Percentiles rank a stretch among this genome's conserved stretches.
Evolutionary conservation across 2,797 vertebrate genomes (phyloP).

Genomic region (Gymnoscopelus microlampas): DNA sequence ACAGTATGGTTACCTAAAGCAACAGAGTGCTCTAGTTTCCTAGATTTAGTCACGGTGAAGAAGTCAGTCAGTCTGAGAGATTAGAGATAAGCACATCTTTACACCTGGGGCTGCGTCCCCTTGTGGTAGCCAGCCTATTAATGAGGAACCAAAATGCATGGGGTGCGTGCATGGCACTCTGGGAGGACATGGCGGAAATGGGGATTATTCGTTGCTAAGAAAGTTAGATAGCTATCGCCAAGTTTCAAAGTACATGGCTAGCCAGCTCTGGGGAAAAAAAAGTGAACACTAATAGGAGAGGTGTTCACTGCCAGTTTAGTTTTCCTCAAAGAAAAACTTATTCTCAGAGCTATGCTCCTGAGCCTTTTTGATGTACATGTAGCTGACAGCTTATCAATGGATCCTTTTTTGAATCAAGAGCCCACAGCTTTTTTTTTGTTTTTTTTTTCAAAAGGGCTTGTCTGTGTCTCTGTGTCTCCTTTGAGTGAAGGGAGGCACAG

Average conservation of each 20-base stretch:
- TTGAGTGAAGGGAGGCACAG: too few species aligned
- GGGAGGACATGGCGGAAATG: background rate
- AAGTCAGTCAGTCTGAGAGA: conserved; percentile 56
- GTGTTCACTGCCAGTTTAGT: conserved; percentile 9
- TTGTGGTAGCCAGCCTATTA: conserved; percentile 37
- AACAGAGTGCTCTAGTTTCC: conserved; percentile 58
- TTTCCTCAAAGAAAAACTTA: background rate
- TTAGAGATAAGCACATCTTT: conserved; percentile 59
- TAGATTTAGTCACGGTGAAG: conserved; percentile 63
- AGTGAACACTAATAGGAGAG: background rate
- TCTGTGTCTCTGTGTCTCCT: too few species aligned
- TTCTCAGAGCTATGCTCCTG: too few species aligned
- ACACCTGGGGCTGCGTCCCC: conserved; percentile 49
- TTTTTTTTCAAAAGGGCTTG: too few species aligned
- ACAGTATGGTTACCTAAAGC: conserved; percentile 54
- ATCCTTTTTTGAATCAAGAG: too few species aligned
- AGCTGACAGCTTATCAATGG: too few species aligned
- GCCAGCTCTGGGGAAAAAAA: conserved; percentile 26
- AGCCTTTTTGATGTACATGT: too few species aligned
- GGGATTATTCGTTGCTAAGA: conserved; percentile 43
- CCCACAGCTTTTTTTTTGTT: too few species aligned
- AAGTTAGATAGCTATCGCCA: conserved; percentile 11
- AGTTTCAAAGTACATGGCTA: conserved; percentile 4
- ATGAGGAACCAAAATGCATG: conserved; percentile 29
- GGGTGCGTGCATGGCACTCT: conserved; percentile 23